phyloP scores from a whole-genome alignment of 23 tunicate species.

The Botrylloides violaceus region DNA sequence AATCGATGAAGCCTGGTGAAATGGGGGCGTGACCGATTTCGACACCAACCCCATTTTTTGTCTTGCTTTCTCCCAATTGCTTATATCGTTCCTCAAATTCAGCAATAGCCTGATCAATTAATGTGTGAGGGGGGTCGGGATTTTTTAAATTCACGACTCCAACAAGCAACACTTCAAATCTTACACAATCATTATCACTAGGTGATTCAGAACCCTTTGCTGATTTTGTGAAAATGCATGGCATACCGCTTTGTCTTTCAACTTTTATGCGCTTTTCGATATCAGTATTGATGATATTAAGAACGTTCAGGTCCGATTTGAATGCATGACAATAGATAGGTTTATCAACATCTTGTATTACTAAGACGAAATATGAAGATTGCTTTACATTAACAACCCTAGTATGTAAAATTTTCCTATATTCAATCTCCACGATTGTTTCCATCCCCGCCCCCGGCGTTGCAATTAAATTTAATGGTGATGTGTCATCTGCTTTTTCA shows the following conservation, averaged over 20 bases:
- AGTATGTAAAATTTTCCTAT: background rate
- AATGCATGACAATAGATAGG: conserved; percentile 14
- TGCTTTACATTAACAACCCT: background rate
- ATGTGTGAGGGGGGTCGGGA: conserved; percentile 36
- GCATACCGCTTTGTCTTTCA: conserved; percentile 13
- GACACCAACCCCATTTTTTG: background rate
- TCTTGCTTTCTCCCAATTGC: conserved; percentile 10
- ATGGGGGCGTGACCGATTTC: background rate
- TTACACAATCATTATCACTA: conserved; percentile 23
- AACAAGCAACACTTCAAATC: conserved; percentile 81
- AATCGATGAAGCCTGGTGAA: background rate
- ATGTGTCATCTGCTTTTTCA: background rate
- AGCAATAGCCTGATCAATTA: conserved; percentile 70
- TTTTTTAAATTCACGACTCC: conserved; percentile 60
- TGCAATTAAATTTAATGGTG: background rate
- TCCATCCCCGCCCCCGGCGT: background rate
- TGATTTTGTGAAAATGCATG: background rate
- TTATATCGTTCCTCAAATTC: conserved; percentile 55
- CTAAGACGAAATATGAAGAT: background rate
- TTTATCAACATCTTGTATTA: background rate
- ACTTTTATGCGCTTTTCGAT: background rate
- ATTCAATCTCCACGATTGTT: background rate
- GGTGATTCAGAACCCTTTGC: background rate
- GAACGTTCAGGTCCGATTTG: background rate
- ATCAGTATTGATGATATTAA: background rate